Conservation (phyloP, 1,140 invertebrate species). For the Probaryconus sp. region DNA sequence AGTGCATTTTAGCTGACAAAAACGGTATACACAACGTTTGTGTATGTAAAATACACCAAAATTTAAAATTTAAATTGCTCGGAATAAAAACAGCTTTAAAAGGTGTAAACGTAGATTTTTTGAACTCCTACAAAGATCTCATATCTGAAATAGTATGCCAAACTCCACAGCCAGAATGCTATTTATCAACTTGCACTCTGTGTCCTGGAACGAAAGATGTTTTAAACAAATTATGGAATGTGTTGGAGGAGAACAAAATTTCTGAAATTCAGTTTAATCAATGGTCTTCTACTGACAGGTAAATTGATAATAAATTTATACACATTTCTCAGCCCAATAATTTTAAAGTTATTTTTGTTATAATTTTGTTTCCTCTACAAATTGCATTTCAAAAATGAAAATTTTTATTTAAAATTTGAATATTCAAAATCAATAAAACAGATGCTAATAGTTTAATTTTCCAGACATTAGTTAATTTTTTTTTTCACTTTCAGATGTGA, state of each 20-base stretch:
- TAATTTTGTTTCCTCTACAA: conserved; percentile 1
- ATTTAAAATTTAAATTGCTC: conserved; percentile 13
- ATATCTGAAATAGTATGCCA: conserved; percentile 2
- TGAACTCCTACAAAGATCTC: background rate
- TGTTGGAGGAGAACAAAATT: conserved; percentile 10
- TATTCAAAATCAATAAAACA: background rate
- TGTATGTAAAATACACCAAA: conserved; percentile 17
- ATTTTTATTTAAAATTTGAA: background rate
- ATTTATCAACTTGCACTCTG: conserved; percentile 2
- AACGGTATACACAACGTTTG: conserved; percentile 12
- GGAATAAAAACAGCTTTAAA: conserved; percentile 8
- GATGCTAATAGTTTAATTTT: conserved; percentile 12
- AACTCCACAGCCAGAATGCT: background rate
- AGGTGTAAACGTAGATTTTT: conserved; percentile 1
- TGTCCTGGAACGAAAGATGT: background rate
- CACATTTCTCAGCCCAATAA: background rate
- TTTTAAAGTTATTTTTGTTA: conserved; percentile 4
- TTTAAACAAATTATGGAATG: conserved; percentile 11
- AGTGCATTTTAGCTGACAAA: conserved; percentile 14
- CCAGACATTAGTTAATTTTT: too few species aligned
- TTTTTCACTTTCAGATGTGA: conserved; percentile 18
- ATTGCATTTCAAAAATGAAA: too few species aligned
- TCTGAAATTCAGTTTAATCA: conserved; percentile 17
- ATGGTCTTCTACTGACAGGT: conserved; percentile 30
- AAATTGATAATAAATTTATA: background rate